phyloP scores from a whole-genome alignment of 1,140 invertebrate genomes.

The Physella acuta region DNA sequence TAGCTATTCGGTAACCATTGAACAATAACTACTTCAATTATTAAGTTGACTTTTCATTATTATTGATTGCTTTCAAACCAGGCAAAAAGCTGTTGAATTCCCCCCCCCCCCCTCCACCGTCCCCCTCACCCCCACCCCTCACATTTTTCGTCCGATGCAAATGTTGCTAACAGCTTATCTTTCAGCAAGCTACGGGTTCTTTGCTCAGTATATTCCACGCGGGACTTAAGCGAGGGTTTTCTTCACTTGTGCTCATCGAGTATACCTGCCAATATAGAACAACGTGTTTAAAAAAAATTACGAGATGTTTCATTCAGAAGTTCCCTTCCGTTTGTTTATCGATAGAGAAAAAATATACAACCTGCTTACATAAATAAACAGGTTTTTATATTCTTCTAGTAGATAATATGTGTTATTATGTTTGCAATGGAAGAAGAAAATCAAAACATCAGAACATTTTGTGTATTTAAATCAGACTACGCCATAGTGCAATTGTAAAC shows the following conservation, averaged over 20 bases:
- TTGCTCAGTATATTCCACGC: background rate
- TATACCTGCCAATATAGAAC: background rate
- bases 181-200: background rate
- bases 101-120: background rate
- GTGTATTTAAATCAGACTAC: no score
- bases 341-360: background rate
- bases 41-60: background rate
- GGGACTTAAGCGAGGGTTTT: background rate
- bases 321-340: background rate
- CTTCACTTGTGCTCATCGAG: background rate
- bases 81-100: background rate
- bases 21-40: background rate
- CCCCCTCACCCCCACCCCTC: background rate
- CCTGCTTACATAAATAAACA: no score
- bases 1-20: background rate
- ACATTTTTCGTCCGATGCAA: background rate
- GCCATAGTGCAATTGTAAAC: no score
- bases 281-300: background rate
- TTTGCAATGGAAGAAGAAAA: no score
- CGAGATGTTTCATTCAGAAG: background rate
- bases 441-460: no score
- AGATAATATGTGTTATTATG: no score
- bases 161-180: background rate
- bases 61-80: background rate
- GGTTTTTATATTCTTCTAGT: no score